Evolutionary conservation across 2,113 vertebrate species (phyloP), one percentile per base, ranked within the genome.

Genomic region (Capreolus pygargus): DNA sequence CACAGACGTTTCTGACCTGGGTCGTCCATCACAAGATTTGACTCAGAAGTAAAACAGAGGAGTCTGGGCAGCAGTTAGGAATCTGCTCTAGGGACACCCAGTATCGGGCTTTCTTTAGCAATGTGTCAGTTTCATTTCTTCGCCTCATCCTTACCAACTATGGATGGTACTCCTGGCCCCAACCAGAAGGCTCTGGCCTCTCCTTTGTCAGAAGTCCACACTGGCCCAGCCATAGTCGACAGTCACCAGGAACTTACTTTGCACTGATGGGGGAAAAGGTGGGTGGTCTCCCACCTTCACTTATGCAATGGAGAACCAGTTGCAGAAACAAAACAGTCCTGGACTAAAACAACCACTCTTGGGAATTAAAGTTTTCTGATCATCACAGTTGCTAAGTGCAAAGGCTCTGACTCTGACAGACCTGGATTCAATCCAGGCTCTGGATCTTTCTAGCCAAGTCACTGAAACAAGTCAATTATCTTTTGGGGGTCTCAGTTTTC

Each of bases 1-100:
- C 79, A 89, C 21, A 93, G 91, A 86, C 33, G 87, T 86, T 50
- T 95, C 92, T 89, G 97, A 79, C 83, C 50, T 33, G 45, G 43
- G 47, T 1, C 23, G 16, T 89, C 86, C 39, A 33, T 78, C 36
- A 33, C 30, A n/a, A 91, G 61, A 96, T 64, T 74, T 30, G 60
- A 96, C 61, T 81, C 54, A 92, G 52, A 84, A 78, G 55, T 2
- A 88, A 85, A 94, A 27, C 15, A 30, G 15, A 21, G 28, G 11
- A 27, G 16, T 23, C 19, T 16, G 57, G 89, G 16, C 7, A 70
- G 76, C 23, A 82, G 30, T 33, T 27, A 92, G 84, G 52, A 36
- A n/a, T 47, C 45, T 39, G 52, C 25, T 58, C 23, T 64, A 43
- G 57, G 54, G 70, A 92, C 19, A 54, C 25, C 47, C 4, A 54